phyloP scores from a whole-genome alignment of 2,113 vertebrate species.

The Leucopternis melanops region DNA sequence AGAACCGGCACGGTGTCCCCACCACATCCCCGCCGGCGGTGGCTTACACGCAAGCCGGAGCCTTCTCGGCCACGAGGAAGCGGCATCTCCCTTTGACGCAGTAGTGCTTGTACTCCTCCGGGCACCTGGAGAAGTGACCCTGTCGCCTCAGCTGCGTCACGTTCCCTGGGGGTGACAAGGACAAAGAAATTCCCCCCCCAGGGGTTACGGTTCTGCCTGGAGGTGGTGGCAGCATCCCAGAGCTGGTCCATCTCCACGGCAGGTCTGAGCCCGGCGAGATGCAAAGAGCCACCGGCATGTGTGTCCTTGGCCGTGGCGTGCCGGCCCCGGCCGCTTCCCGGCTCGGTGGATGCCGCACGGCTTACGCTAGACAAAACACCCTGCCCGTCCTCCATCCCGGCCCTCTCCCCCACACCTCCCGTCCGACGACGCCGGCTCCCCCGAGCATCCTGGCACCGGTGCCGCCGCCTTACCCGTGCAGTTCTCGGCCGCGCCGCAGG shows the following conservation, averaged over 20 bases:
- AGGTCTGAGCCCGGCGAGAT: rapidly evolving
- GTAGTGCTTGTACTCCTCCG: conserved; percentile 52
- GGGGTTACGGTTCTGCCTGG: not conserved
- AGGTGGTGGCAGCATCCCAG: not conserved
- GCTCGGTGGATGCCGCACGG: rapidly evolving
- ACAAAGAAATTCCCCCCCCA: not conserved
- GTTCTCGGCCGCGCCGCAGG: not conserved
- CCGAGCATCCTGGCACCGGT: rapidly evolving
- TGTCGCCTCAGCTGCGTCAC: not conserved
- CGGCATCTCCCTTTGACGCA: conserved; percentile 45
- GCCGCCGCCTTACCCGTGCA: not conserved
- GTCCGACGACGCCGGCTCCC: rapidly evolving
- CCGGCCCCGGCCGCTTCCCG: not conserved
- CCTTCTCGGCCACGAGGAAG: conserved; percentile 33
- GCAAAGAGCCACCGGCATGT: rapidly evolving
- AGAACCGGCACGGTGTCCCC: too few relatives aligned
- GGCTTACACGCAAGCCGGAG: conserved; percentile 22
- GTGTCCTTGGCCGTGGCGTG: not conserved
- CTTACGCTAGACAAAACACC: not conserved
- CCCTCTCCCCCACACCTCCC: not conserved
- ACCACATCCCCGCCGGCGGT: rapidly evolving
- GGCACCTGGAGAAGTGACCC: conserved; percentile 49
- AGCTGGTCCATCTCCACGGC: not conserved
- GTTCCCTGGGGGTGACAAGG: not conserved
- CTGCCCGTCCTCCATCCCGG: rapidly evolving